Evolutionary conservation across 2,888 invertebrate genomes (phyloP), one percentile per base, ranked within the genome.

Genomic region (Noctua fimbriata): DNA sequence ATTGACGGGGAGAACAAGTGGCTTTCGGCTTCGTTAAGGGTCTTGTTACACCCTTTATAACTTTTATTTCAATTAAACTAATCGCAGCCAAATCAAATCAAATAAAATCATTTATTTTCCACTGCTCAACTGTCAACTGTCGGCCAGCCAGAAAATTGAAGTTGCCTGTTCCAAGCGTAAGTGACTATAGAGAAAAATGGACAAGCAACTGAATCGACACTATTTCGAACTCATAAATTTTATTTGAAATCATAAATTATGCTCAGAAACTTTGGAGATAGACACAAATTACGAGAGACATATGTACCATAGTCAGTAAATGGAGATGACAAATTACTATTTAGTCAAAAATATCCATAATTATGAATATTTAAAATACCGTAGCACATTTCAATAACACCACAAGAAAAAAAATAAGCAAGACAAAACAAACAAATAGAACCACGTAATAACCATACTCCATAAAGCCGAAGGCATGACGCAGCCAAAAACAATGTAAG

Each of bases 401-500:
- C 44, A 66, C 52, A 73, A 83, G 52, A 73, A 81, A 52, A 76
- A 76, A 75, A 73, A 28, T 12, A 47, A 12, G 16, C 36, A 41
- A 84, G 73, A 66, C 28, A 76, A 79, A 49, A 60, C 60, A 79
- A 85, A 85, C 82, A 85, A 82, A 85, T 72, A 79, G 79, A 74
- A 69, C 60, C 73, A 66, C 65, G 76, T 82, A 79, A 83, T 85
- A 84, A 78, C 76, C 75, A 73, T 83, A 80, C 75, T 77, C 58
- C 55, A 66, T 76, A 83, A 83, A 83, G 67, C 82, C 28, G 73
- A 69, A 79, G 69, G 71, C 81, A 72, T 73, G 84, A 84, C 65
- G 71, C 21, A 82, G 73, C 80, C 72, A 72, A 82, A 86, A 85
- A 87, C 83, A 88, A 88, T 79, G 74, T 79, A 85, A 85, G 77